Conservation (phyloP, 2,797 vertebrate genomes). For the Pterois miles region DNA sequence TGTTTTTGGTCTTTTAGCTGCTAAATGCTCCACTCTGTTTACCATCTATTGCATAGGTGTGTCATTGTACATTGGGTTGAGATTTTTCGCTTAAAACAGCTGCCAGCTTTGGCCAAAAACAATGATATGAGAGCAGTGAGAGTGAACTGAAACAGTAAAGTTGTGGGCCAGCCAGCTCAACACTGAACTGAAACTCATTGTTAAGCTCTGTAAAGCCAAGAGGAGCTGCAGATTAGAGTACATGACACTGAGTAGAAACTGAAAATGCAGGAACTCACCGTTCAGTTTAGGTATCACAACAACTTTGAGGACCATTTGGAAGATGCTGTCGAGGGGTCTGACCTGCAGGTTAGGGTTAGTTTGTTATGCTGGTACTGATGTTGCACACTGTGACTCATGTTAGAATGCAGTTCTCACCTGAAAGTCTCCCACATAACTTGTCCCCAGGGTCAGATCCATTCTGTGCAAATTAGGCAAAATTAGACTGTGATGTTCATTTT, state of each 20-base stretch:
- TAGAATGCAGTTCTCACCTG: slow-evolving; percentile 61
- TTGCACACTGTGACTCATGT: not conserved
- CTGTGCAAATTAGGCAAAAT: slow-evolving; percentile 68
- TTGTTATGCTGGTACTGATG: not conserved
- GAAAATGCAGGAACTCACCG: slow-evolving; percentile 65
- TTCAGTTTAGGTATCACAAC: slow-evolving; percentile 79
- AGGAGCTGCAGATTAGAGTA: not conserved
- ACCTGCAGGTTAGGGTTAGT: slow-evolving; percentile 64
- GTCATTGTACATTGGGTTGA: not conserved
- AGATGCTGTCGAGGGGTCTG: slow-evolving; percentile 59
- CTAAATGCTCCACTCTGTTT: not conserved
- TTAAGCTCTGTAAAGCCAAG: not conserved
- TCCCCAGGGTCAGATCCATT: slow-evolving; percentile 71
- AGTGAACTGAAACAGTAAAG: not conserved
- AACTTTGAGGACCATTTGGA: slow-evolving; percentile 70
- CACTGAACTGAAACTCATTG: not conserved
- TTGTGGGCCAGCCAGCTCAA: not conserved
- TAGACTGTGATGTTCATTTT: slow-evolving; percentile 3
- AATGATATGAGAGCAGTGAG: not conserved
- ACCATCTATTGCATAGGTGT: not conserved
- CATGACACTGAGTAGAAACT: not conserved
- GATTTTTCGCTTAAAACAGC: not conserved
- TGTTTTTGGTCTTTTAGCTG: not conserved
- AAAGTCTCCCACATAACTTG: slow-evolving; percentile 80
- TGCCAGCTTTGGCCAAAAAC: not conserved